Evolutionary conservation across 2,113 vertebrate genomes (phyloP).

Genomic region (Mustela lutreola): DNA sequence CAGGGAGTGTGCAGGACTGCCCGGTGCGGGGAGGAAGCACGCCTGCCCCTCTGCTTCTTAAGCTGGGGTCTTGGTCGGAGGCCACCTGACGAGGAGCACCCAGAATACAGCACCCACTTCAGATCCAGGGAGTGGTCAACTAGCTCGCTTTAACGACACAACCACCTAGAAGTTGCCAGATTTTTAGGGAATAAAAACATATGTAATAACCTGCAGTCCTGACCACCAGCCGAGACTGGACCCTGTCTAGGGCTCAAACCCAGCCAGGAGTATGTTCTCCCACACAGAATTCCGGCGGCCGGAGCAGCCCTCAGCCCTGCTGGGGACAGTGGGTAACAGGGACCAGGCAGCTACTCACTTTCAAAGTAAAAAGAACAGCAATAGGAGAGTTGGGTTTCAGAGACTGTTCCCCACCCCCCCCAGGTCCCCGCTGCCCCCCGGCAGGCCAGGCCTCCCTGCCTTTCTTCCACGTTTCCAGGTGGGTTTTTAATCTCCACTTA

Average conservation of each 20-base stretch:
- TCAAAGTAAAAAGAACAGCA: background rate
- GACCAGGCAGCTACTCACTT: background rate
- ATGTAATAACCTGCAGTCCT: background rate
- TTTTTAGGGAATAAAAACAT: background rate
- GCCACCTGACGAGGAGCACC: background rate
- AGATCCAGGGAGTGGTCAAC: background rate
- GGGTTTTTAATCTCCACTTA: background rate
- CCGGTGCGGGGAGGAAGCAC: background rate
- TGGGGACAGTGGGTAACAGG: background rate
- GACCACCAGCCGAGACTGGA: background rate
- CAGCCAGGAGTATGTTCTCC: background rate
- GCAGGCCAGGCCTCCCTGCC: background rate
- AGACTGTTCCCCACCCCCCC: background rate
- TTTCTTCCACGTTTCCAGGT: background rate
- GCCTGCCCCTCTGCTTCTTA: background rate
- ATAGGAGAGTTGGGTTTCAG: background rate
- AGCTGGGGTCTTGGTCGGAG: background rate
- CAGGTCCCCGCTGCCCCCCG: rapidly evolving
- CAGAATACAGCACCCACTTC: background rate
- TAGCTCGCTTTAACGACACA: background rate
- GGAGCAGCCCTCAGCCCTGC: background rate
- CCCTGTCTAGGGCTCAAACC: background rate
- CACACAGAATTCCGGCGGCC: background rate
- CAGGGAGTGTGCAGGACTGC: background rate
- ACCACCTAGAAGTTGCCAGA: background rate